Conservation (phyloP, 2,113 vertebrate species). For the Scophthalmus maximus region DNA sequence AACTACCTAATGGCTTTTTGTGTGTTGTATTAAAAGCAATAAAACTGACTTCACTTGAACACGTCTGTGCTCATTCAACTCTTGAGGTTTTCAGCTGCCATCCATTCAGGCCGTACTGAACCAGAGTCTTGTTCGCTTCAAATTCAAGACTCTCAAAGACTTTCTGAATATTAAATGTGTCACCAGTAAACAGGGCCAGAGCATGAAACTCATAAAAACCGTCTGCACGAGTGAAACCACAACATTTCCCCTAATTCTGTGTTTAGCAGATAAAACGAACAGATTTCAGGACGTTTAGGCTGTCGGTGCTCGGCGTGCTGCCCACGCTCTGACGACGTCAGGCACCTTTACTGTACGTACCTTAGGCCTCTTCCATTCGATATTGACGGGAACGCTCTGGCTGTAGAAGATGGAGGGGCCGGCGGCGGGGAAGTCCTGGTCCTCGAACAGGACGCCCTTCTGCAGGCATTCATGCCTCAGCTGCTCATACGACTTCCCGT, state of each 20-base stretch:
- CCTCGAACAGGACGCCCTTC: slow-evolving; percentile 87
- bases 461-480: slow-evolving; percentile 85
- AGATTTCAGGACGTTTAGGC: not conserved
- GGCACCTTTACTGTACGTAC: slow-evolving; percentile 83
- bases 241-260: too few species aligned
- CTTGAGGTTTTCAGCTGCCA: too few species aligned
- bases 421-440: slow-evolving; percentile 87
- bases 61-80: too few species aligned
- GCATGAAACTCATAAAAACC: too few species aligned
- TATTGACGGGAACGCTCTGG: slow-evolving; percentile 84
- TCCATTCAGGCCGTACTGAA: too few species aligned
- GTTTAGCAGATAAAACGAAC: too few species aligned
- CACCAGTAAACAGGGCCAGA: too few species aligned
- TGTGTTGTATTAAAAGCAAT: not conserved
- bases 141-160: too few species aligned
- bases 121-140: too few species aligned
- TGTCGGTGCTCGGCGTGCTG: not conserved
- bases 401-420: slow-evolving; percentile 90
- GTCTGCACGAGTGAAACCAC: too few species aligned
- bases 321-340: not conserved
- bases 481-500: slow-evolving; percentile 85
- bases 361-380: slow-evolving; percentile 92
- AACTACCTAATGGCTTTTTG: not conserved
- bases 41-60: not conserved
- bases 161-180: too few species aligned